Evolutionary conservation across 2,888 invertebrate genomes (phyloP).

Genomic region (Drosophila paucipuncta): DNA sequence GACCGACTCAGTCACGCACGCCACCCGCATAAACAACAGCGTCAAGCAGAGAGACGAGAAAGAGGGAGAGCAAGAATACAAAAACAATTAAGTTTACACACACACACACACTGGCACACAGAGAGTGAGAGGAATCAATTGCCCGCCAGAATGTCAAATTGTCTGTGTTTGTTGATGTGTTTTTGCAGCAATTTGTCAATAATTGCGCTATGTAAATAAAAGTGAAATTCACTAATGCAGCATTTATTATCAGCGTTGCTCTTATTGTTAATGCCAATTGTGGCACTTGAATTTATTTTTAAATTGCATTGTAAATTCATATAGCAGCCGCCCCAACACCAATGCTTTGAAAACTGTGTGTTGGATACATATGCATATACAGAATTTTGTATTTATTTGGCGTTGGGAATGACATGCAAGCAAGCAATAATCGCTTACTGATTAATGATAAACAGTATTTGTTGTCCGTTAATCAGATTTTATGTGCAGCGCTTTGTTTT

Average conservation of each 20-base stretch:
- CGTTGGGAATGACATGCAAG: not conserved
- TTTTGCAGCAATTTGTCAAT: conserved; percentile 54
- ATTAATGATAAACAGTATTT: conserved; percentile 16
- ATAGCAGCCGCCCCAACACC: conserved; percentile 7
- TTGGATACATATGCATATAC: not conserved
- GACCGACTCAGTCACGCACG: conserved; percentile 32
- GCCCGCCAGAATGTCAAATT: conserved; percentile 40
- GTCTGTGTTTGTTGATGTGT: conserved; percentile 11
- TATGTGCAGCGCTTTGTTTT: conserved; percentile 38
- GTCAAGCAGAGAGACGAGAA: not conserved
- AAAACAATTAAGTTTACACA: conserved; percentile 58
- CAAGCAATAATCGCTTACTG: conserved; percentile 23
- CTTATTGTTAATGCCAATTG: conserved; percentile 27
- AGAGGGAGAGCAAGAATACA: conserved; percentile 9
- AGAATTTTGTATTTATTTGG: conserved; percentile 7
- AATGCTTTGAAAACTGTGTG: conserved; percentile 13
- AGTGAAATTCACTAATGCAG: conserved; percentile 63
- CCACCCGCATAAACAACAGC: conserved; percentile 43
- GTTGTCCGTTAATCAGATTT: conserved; percentile 17
- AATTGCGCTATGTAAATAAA: conserved; percentile 59
- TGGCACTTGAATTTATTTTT: conserved; percentile 32
- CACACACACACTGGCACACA: conserved; percentile 20
- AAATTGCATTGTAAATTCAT: conserved; percentile 55
- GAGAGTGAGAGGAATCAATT: conserved; percentile 31
- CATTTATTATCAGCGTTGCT: conserved; percentile 25